Evolutionary conservation across 2,888 invertebrate genomes (phyloP).

Genomic region (Caenorhabditis sp.): DNA sequence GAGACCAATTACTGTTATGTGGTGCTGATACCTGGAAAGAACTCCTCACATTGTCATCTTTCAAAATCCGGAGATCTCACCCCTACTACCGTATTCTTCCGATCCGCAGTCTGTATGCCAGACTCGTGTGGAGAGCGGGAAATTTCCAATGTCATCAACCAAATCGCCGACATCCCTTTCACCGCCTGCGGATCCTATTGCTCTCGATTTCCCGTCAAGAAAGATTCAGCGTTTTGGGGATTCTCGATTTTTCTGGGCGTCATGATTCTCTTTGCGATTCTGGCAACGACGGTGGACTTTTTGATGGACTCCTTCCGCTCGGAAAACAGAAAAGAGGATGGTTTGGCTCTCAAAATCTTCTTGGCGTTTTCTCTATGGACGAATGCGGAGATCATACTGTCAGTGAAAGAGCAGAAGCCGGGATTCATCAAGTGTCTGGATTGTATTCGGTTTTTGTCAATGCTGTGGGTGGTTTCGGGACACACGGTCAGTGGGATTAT

Average conservation of each 20-base stretch:
- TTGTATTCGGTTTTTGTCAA: constrained; percentile 76
- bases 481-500: constrained; percentile 41
- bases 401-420: constrained; percentile 55
- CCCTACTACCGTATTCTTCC: constrained; percentile 18
- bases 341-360: constrained; percentile 23
- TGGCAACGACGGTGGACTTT: constrained; percentile 37
- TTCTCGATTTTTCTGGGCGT: constrained; percentile 37
- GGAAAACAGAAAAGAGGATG: too few species aligned
- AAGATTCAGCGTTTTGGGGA: constrained; percentile 45
- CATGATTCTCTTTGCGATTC: constrained; percentile 12
- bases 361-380: constrained; percentile 66
- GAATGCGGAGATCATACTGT: constrained; percentile 53
- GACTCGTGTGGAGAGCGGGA: constrained; percentile 34
- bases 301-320: neutral
- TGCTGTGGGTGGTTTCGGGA: constrained; percentile 74
- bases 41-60: constrained; percentile 15
- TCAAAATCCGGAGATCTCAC: neutral
- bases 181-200: constrained; percentile 36
- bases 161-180: constrained; percentile 24
- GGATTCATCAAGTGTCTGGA: constrained; percentile 73
- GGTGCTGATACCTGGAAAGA: constrained; percentile 32
- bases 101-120: constrained; percentile 62
- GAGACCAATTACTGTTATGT: constrained; percentile 61
- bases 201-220: constrained; percentile 28
- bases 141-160: constrained; percentile 27